These are phyloP conservation scores for Rhamnusium bicolor DNA, from an alignment of 2,888 invertebrate genomes.

Conservation along the genomic window DNA sequence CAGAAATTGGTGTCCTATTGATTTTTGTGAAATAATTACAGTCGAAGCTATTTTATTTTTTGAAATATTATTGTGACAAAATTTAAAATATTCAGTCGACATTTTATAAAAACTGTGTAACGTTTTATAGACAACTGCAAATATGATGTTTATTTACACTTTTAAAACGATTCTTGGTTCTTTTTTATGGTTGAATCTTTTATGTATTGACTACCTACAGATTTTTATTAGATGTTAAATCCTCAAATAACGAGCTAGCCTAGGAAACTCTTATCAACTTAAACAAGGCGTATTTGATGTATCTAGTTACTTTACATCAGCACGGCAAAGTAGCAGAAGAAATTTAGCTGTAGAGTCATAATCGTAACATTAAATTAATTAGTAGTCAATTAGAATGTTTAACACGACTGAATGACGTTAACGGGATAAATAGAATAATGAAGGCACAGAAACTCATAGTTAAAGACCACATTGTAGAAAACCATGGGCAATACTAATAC, in stretches of 20 bases:
- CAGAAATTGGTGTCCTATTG: too few species aligned
- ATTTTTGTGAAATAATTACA: too few species aligned
- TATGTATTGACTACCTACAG: too few species aligned
- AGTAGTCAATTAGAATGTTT: constrained; percentile 40
- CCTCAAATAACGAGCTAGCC: neutral
- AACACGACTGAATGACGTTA: constrained; percentile 37
- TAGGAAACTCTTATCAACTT: neutral
- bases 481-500: constrained; percentile 32
- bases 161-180: too few species aligned
- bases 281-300: neutral
- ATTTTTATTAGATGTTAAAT: neutral
- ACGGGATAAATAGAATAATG: constrained; percentile 41
- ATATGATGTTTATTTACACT: too few species aligned
- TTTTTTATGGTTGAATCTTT: too few species aligned
- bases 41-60: too few species aligned
- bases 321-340: neutral
- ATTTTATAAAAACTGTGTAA: too few species aligned
- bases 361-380: constrained; percentile 30
- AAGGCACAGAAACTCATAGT: constrained; percentile 10
- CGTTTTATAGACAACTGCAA: too few species aligned
- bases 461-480: constrained; percentile 36
- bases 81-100: too few species aligned
- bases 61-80: too few species aligned
- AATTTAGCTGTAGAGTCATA: neutral
- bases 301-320: neutral